Evolutionary conservation across 30 jellyfish, hydroid and myxozoan species (phyloP), one percentile per base, ranked within the genome.

Genomic region (Hydractinia echinata): DNA sequence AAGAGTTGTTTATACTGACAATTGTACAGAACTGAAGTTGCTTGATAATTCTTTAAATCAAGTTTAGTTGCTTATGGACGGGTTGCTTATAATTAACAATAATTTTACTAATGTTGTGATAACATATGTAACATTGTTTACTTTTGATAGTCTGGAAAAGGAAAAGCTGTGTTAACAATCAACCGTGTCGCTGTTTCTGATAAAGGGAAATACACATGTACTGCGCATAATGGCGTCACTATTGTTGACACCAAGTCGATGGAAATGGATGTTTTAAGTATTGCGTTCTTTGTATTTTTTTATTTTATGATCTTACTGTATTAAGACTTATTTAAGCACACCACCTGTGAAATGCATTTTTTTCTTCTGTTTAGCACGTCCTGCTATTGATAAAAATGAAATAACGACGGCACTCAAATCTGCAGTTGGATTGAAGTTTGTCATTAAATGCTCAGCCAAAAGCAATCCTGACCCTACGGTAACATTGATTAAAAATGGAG

Each of bases 401-500:
- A 58, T 53, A 8, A 61, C 87, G 8, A 50, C 16, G 8, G 18
- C 10, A 4, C 71, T 68, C 0, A 51, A 21, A 14, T 80, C 87
- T 7, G 87, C 87, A 4, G 81, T 80, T 52, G 84, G 85, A 8
- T 68, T 80, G 62, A 68, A 61, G 0, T 61, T 80, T 30, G 8
- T 16, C 55, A 52, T 80, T 8, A 19, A 18, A 13, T 90, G 97
- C 66, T 87, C 53, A 54, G 97, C 96, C 48, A 66, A 73, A 54
- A 94, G 96, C 10, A 72, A 64, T 54, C 97, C 97, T 1, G 60
- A 56, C 14, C 97, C 97, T 10, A 51, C 85, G 13, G 85, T 91
- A 8, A 81, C 66, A 51, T 55, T 91, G 68, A 49, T 58, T 52
- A 53, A 52, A 49, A 30, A 30, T 30, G 16, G 21, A 15, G 81